Conservation (phyloP, 2,888 invertebrate species). For the Cacoxenus indagator region DNA sequence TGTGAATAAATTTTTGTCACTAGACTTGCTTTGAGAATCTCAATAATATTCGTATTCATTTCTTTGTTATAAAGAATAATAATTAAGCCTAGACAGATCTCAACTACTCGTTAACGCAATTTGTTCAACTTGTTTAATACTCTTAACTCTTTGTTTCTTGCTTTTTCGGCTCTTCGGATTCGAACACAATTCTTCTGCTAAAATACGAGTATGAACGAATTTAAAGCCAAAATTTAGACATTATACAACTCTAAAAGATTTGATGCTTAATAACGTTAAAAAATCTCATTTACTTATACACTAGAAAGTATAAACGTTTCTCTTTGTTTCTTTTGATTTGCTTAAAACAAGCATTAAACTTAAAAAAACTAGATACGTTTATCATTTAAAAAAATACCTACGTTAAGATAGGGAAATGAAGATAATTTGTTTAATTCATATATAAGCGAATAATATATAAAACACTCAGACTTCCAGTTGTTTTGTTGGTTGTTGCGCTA, state of each 20-base stretch:
- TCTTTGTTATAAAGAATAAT: not conserved
- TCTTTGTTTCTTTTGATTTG: conserved; percentile 49
- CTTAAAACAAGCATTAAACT: conserved; percentile 50
- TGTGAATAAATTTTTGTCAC: not conserved
- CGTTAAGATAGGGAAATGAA: conserved; percentile 44
- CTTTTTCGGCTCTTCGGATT: not conserved
- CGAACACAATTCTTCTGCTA: not conserved
- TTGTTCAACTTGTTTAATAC: conserved; percentile 17
- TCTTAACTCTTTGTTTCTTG: not conserved
- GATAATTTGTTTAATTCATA: conserved; percentile 23
- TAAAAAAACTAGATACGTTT: conserved; percentile 45
- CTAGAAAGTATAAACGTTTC: conserved; percentile 51
- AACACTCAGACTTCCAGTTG: conserved; percentile 83
- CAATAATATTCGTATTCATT: not conserved
- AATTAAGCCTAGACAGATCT: conserved; percentile 15
- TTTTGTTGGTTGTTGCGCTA: conserved; percentile 84
- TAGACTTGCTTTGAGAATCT: conserved; percentile 1
- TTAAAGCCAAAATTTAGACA: conserved; percentile 21
- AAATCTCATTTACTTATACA: conserved; percentile 38
- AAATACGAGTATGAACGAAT: not conserved
- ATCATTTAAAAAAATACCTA: conserved; percentile 49
- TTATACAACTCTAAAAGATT: conserved; percentile 7
- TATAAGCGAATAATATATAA: conserved; percentile 45
- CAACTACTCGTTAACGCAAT: conserved; percentile 5
- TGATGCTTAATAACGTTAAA: conserved; percentile 25